Evolutionary conservation across 37 sponge, comb jelly and placozoan species (phyloP).

Genomic region (Haliclona indistincta): DNA sequence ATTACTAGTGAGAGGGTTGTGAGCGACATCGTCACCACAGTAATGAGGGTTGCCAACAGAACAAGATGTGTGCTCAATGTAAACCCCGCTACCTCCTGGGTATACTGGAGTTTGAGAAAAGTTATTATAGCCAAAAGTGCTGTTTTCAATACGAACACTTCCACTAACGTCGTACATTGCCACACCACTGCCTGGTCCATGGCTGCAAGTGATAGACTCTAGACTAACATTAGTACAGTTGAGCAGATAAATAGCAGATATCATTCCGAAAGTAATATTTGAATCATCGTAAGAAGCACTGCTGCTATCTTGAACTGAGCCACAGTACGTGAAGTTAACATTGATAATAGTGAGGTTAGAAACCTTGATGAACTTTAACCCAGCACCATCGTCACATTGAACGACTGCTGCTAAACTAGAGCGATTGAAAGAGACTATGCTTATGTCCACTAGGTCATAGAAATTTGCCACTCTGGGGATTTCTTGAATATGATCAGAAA

Average conservation of each 20-base stretch:
- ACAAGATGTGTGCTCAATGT: constrained; percentile 12
- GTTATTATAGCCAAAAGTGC: neutral
- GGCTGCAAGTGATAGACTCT: neutral
- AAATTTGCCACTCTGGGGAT: neutral
- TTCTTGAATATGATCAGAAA: neutral
- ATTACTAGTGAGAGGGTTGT: neutral
- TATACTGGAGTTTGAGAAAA: neutral
- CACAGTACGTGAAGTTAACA: constrained; percentile 6
- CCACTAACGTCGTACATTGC: constrained; percentile 11
- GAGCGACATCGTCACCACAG: neutral
- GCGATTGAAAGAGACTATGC: neutral
- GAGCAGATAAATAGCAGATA: constrained; percentile 13
- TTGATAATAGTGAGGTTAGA: neutral
- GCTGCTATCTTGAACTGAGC: neutral
- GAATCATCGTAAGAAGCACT: neutral
- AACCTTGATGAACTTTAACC: neutral
- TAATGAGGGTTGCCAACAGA: neutral
- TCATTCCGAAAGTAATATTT: neutral
- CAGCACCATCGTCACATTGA: neutral
- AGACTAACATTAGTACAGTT: constrained; percentile 11
- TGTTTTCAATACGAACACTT: neutral
- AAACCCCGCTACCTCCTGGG: constrained; percentile 24
- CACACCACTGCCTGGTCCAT: constrained; percentile 10
- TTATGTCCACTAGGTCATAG: neutral
- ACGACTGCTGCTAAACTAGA: neutral